Percentiles rank a stretch among this genome's conserved stretches.
phyloP scores from a whole-genome alignment of 2,888 invertebrate genomes.

The Ormyrus pomaceus region DNA sequence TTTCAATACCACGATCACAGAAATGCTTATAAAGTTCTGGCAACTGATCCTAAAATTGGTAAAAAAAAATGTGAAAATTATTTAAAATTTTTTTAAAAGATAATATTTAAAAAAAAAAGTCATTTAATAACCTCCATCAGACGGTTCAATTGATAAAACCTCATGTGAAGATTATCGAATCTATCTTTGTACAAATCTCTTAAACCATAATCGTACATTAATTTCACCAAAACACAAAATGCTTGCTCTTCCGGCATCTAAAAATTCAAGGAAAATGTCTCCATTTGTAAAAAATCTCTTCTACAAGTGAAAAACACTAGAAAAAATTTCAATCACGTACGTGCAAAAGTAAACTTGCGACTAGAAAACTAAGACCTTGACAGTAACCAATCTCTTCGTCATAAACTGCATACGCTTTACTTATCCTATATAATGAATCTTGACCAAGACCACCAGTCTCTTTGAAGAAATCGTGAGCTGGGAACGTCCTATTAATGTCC shows the following conservation, averaged over 20 bases:
- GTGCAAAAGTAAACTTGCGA: conserved; percentile 95
- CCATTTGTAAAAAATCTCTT: not conserved
- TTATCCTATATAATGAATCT: conserved; percentile 95
- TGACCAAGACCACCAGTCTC: conserved; percentile 97
- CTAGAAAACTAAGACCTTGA: conserved; percentile 98
- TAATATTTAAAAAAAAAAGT: conserved; percentile 55
- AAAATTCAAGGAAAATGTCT: conserved; percentile 56
- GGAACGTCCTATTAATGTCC: conserved; percentile 98
- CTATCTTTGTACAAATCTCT: conserved; percentile 97
- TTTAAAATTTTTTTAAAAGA: not conserved
- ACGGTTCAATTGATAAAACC: conserved; percentile 95
- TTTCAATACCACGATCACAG: conserved; percentile 89
- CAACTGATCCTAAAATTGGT: conserved; percentile 84
- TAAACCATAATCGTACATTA: conserved; percentile 97
- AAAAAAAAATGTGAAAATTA: not conserved
- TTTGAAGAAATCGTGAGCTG: conserved; percentile 98
- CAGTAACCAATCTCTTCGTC: conserved; percentile 99
- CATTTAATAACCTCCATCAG: conserved; percentile 85
- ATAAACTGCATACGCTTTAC: conserved; percentile 97
- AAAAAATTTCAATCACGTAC: conserved; percentile 78
- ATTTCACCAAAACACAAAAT: conserved; percentile 95
- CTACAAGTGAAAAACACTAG: no score
- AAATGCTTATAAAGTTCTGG: conserved; percentile 89
- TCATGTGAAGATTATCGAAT: conserved; percentile 96
- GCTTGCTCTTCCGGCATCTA: conserved; percentile 99